These are phyloP conservation scores for Saimiri boliviensis DNA, from an alignment of 2,113 vertebrate genomes.

Conservation along the genomic window DNA sequence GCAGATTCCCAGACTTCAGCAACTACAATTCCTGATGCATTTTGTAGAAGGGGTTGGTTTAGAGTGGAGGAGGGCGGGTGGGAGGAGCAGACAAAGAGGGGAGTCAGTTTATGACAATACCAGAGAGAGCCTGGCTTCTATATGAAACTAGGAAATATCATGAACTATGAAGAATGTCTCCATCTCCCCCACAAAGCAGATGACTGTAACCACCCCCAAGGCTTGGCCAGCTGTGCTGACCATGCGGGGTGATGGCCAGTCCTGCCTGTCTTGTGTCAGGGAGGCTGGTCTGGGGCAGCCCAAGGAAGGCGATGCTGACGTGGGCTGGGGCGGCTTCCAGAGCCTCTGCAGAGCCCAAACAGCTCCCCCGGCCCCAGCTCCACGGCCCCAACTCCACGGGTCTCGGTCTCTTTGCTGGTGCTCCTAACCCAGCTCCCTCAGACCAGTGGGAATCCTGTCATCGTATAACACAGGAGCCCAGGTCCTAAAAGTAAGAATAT, in stretches of 20 bases:
- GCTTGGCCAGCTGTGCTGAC: background rate
- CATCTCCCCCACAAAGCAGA: background rate
- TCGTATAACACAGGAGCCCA: too few species aligned
- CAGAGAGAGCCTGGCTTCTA: background rate
- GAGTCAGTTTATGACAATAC: background rate
- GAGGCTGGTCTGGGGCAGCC: background rate
- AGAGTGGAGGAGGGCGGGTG: fast-evolving
- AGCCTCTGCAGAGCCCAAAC: background rate
- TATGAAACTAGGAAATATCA: background rate
- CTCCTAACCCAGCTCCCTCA: background rate
- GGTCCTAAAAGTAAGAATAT: background rate
- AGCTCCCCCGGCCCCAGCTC: background rate
- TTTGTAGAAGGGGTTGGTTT: background rate
- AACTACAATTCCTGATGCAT: background rate
- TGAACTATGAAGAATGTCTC: slow-evolving; percentile 15
- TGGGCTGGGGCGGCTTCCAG: background rate
- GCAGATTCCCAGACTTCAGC: background rate
- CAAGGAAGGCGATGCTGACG: background rate
- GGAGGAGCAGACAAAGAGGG: background rate
- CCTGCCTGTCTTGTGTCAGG: background rate
- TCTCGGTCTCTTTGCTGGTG: background rate
- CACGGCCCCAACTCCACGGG: too few species aligned
- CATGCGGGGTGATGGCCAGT: background rate
- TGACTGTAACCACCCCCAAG: background rate
- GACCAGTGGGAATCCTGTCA: background rate